Evolutionary conservation across 2,797 vertebrate species (phyloP), one percentile per base, ranked within the genome.

Genomic region (Mycteria americana): DNA sequence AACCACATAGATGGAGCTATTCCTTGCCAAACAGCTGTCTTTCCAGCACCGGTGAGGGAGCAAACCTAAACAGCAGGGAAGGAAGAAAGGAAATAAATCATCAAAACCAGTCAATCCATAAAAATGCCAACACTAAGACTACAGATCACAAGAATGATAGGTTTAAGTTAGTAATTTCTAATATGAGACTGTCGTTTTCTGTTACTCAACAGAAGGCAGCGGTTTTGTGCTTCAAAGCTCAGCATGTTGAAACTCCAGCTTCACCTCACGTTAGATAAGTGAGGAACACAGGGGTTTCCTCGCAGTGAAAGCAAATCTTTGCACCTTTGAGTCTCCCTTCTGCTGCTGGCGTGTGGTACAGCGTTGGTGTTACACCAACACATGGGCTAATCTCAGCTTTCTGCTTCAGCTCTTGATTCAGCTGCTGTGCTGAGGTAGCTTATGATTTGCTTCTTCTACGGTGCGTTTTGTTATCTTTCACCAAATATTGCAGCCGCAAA

Each of bases 21-120:
- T 54, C 48, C 93, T 97, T 0, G 43, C 94, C 87, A 98, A 45
- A 64, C 96, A 97, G 88, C 96, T 98, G 92, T 84, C 97, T 96
- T 96, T 41, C 59, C 91, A 97, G 96, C 51, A 98, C 5, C 5
- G 93, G 95, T 65, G 95, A 91, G 33, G 35, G 31, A 78, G 81
- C 92, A 96, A 97, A 98, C 81, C 94, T 97, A 80, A 93, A 85
- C 17, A 50, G 17, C 13, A 84, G 21, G 27, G 12, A 77, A 68
- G 5, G 8, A 79, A 65, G 23, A 35, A 46, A 72, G 27, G 6
- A 51, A 78, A 25, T 15, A 45, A 53, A 92, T 30, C 10, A 60
- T 21, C 41, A 69, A 82, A 93, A 64, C 3, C 10, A 51, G 57
- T n/a, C n/a, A 53, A n/a, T 21, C 1, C 9, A 43, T 39, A 33